Evolutionary conservation across 2,888 invertebrate species (phyloP), one percentile per base, ranked within the genome.

Genomic region (Argyresthia goedartella): DNA sequence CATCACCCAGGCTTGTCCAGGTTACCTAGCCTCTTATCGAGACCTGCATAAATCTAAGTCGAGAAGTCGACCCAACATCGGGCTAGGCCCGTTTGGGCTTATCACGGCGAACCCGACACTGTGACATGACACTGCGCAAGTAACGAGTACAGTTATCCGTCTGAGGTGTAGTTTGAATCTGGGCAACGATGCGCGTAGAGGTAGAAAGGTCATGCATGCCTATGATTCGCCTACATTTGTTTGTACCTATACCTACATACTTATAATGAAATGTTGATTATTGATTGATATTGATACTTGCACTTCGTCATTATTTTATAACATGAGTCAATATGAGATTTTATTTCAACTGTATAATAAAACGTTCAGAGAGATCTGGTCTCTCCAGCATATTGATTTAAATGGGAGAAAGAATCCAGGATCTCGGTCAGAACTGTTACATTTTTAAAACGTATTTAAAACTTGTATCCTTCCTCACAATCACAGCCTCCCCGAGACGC

Each of bases 71-170:
- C 44, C 16, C 15, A 10, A 44, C 44, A 10, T 44, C 14, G 15
- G 48, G 48, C 48, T 48, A 48, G 36, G 35, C 48, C 36, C 48
- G 35, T 36, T 48, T 48, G 8, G 48, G 48, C 48, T 48, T 50
- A 53, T 53, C 53, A 53, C 46, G 15, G 33, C 53, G 47, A 10
- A n/a, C 42, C 33, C 9, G 50, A 50, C 43, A 35, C 44, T 13
- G n/a, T 44, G 49, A 53, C 50, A 50, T 53, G 53, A 53, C 53
- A 50, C 50, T 47, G 53, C 46, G 50, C 47, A 50, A 50, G 45
- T 49, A 44, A 16, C 48, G 39, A 34, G 49, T 50, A 53, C 52
- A 53, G 52, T 53, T 53, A 53, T 53, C 52, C 49, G 43, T 52
- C 52, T 48, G 49, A 52, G 39, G 46, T 35, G 35, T 51, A 41